A percentile compares a stretch with the other conserved stretches of the same genome.
These are phyloP conservation scores for Rapana venosa DNA, from an alignment of 2,888 invertebrate species.

Conservation along the genomic window DNA sequence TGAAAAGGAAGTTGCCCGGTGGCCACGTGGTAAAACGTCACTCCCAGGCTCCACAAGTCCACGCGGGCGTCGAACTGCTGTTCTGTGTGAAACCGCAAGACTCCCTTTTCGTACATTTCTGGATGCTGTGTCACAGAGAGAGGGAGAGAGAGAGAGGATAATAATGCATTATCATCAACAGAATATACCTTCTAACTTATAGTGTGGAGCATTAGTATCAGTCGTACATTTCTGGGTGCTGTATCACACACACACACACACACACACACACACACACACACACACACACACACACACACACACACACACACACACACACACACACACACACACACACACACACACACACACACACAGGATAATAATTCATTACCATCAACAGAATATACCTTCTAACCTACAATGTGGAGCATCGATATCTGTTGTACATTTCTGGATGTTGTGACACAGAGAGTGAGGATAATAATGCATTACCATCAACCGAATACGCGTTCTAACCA, in stretches of 20 bases:
- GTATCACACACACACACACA: background rate
- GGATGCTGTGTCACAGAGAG: conserved; percentile 83
- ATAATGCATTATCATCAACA: no score
- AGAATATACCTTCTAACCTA: no score
- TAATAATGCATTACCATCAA: no score
- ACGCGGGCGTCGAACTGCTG: conserved; percentile 97
- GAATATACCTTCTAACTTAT: no score
- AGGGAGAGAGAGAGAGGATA: no score
- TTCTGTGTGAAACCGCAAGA: conserved; percentile 87
- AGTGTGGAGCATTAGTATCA: conserved; percentile 85
- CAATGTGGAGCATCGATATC: no score
- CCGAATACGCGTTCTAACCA: no score
- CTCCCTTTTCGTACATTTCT: conserved; percentile 96
- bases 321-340: conserved; percentile 18
- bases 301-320: conserved; percentile 4
- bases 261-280: background rate
- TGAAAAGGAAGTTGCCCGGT: conserved; percentile 96
- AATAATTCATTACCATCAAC: no score
- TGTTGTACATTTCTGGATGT: no score
- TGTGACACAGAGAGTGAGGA: no score
- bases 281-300: background rate
- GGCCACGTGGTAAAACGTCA: conserved; percentile 95
- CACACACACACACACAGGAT: background rate
- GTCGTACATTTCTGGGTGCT: conserved; percentile 92
- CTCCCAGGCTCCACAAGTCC: conserved; percentile 97